Base-by-base conservation (phyloP, 2,888 invertebrate genomes). In the Caenorhabditis imperialis region DNA sequence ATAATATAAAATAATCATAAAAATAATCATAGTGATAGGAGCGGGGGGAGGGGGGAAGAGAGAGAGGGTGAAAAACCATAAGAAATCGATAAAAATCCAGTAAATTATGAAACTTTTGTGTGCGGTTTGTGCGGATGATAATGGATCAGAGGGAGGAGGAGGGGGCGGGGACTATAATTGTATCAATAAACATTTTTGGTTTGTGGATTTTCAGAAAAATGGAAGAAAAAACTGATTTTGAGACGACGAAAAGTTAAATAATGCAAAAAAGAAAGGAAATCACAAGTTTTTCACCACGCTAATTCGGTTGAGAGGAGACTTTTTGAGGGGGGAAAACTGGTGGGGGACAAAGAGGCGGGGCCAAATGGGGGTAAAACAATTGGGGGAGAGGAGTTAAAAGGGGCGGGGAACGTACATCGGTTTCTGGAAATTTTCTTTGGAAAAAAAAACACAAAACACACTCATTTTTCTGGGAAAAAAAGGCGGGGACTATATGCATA, bases 261-360 rank as follows among this genome's bases (percentile, higher is more conserved):
- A 35, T 54, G 1, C 48, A 54, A 54, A 37, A 62, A 62, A 55
- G 58, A 69, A 60, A 62, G 69, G 55, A 75, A 75, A 75, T 75
- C 75, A 75, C 75, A 75, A 75, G 61, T 75, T 62, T 74, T 70
- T 75, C 75, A 75, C 75, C 75, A 75, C 75, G 75, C 70, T 65
- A 70, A 60, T 38, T 61, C 57, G 55, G 65, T 65, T 65, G 65
- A 65, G 60, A 65, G 25, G 60, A 60, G 50, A 16, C 5, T 25
- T 16, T 37, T 53, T 53, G n/a, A 37, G 37, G 14, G 14, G 37
- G 5, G 42, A 22, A 40, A 60, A 60, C 60, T 40, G 60, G 50
- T 40, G 50, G 50, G 30, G 30, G 33, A 10, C 22, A 10, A 30
- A 30, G 30, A 30, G 30, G 30, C 10, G 30, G 30, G 10, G 30